These are phyloP conservation scores for Elanus axillaris DNA, from an alignment of 2,113 vertebrate genomes.

Conservation along the genomic window DNA sequence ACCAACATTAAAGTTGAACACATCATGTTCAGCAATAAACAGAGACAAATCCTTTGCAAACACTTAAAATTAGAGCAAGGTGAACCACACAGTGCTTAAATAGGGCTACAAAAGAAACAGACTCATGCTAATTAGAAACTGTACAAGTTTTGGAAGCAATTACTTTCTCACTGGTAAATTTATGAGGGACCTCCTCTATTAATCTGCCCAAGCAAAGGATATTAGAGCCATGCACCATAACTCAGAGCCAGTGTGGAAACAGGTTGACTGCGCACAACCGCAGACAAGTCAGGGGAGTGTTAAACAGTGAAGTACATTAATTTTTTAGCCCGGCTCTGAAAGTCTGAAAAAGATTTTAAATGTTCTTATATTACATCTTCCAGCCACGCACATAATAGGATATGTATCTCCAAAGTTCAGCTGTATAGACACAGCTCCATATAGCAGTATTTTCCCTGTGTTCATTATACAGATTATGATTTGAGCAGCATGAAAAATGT, in stretches of 20 bases:
- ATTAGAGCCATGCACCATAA: accelerated
- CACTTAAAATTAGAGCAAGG: background rate
- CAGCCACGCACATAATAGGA: background rate
- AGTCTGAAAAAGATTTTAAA: background rate
- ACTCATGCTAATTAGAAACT: background rate
- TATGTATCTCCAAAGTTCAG: background rate
- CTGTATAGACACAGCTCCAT: background rate
- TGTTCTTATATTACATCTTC: background rate
- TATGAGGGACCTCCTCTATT: background rate
- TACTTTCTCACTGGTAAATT: background rate
- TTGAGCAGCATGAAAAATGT: slow-evolving; percentile 41
- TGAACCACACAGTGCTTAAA: background rate
- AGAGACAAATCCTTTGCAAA: background rate
- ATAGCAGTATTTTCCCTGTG: background rate
- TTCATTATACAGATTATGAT: slow-evolving; percentile 27
- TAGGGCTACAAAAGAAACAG: background rate
- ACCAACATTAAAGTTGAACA: background rate
- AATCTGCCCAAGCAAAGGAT: background rate
- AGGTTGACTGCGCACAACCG: background rate
- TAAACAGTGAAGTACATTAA: background rate
- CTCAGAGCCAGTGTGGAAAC: background rate
- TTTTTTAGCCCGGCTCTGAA: background rate
- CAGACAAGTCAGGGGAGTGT: background rate
- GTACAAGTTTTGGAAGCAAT: background rate
- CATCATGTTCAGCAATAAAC: background rate